Base-by-base conservation (phyloP, 2,888 invertebrate genomes). In the Hylaea fasciaria region DNA sequence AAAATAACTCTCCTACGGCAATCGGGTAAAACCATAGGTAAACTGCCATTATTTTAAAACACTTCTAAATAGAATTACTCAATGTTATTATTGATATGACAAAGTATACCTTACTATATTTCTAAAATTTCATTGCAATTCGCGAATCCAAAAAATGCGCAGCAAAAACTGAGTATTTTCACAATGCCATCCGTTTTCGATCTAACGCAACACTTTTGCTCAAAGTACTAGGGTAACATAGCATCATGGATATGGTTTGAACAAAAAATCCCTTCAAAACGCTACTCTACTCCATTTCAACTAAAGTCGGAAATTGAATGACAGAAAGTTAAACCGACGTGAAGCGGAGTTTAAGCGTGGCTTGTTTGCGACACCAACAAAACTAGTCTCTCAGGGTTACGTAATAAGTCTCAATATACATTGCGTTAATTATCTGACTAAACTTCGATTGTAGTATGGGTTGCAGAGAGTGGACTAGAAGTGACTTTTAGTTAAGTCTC, bases 401-500 rank as follows among this genome's bases (percentile, higher is more conserved):
- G 39, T 11, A 8, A 48, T 51, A 67, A 60, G 54, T 43, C n/a
- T 57, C 48, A 57, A 22, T 64, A 57, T 57, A 45, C 57, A 53
- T 53, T 66, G 57, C n/a, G 43, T 46, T 64, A 56, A 62, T 66
- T 62, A 40, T 7, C 8, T 16, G 10, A n/a, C 16, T 48, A 39
- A 43, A 49, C 32, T 45, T 54, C 35, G n/a, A 29, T 45, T 16
- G 13, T 35, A 37, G 45, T 53, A 39, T 48, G 45, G 57, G 55
- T 65, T 62, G 40, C 58, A 35, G 3, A 16, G 46, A 32, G 49
- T 62, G 66, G 65, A 68, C 65, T 65, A 65, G 52, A 57, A 51
- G 65, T 68, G 74, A 70, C 71, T 74, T 74, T 32, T 68, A 69
- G 66, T 63, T 65, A 69, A 77, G 69, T 71, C 71, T 47, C 49